Percentiles rank a stretch among this genome's conserved stretches.
Evolutionary conservation across 2,888 invertebrate species (phyloP).

Genomic region (Zeuzera pyrina): DNA sequence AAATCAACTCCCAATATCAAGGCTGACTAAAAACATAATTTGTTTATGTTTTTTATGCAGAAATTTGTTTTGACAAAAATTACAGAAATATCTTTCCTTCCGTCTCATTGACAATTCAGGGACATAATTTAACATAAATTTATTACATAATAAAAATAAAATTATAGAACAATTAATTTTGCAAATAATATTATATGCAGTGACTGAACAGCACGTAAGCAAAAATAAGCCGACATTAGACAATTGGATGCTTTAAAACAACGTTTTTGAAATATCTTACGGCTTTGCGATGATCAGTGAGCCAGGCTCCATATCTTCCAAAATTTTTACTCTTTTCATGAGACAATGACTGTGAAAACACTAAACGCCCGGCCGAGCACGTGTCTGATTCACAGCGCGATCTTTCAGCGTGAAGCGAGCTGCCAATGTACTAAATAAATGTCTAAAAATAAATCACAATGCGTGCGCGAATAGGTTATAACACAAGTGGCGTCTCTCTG

Average conservation of each 20-base stretch:
- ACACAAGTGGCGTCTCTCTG: conserved; percentile 32
- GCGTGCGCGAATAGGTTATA: conserved; percentile 57
- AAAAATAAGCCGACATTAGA: conserved; percentile 24
- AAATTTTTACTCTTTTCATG: conserved; percentile 26
- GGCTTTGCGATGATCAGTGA: conserved; percentile 49
- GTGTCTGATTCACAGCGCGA: conserved; percentile 40
- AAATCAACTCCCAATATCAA: no score
- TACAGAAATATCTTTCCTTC: no score
- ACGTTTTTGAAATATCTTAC: conserved; percentile 43
- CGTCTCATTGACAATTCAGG: no score
- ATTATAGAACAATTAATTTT: background rate
- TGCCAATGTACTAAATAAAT: conserved; percentile 59
- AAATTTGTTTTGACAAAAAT: no score
- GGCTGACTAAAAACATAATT: no score
- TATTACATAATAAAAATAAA: no score
- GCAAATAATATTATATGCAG: conserved; percentile 12
- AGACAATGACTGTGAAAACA: conserved; percentile 25
- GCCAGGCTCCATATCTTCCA: conserved; percentile 41
- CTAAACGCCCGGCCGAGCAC: conserved; percentile 34
- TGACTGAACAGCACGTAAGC: conserved; percentile 28
- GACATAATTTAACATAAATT: no score
- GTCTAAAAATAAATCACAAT: conserved; percentile 67
- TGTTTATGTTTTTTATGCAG: no score
- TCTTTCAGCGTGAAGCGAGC: conserved; percentile 40
- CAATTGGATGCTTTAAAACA: no score